A percentile compares a stretch with the other conserved stretches of the same genome.
phyloP scores from a whole-genome alignment of 2,888 invertebrate species.

The Hydropsyche betteni region DNA sequence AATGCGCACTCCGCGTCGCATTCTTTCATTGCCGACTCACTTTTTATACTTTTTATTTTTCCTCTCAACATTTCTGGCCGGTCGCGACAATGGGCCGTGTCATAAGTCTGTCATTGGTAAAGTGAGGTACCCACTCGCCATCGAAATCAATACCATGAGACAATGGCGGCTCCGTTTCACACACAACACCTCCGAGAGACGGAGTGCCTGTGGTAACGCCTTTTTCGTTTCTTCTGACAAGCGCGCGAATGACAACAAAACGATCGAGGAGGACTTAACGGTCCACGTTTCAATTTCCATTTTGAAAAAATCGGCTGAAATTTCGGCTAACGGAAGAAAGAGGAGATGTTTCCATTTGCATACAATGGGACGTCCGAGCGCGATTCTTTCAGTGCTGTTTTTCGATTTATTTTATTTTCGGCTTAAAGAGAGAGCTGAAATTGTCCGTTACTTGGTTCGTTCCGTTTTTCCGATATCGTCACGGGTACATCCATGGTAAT shows the following conservation, averaged over 20 bases:
- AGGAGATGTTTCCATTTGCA: constrained; percentile 44
- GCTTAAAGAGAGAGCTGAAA: constrained; percentile 39
- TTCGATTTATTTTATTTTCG: background rate
- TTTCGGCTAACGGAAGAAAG: too few relatives aligned
- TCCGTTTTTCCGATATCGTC: constrained; percentile 51
- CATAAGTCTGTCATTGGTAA: constrained; percentile 49
- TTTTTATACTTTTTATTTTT: too few relatives aligned
- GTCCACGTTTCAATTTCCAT: background rate
- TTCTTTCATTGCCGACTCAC: too few relatives aligned
- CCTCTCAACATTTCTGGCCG: background rate
- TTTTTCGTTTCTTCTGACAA: constrained; percentile 35
- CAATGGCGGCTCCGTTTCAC: constrained; percentile 48
- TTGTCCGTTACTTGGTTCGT: constrained; percentile 49
- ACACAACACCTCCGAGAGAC: constrained; percentile 26
- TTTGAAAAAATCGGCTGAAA: too few relatives aligned
- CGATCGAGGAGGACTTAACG: constrained; percentile 14
- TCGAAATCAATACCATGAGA: constrained; percentile 45
- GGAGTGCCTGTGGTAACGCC: constrained; percentile 42
- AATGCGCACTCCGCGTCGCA: too few relatives aligned
- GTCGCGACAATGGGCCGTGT: constrained; percentile 43
- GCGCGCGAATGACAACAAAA: constrained; percentile 10
- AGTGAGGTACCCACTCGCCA: constrained; percentile 29
- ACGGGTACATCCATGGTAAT: constrained; percentile 50
- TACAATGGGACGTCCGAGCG: constrained; percentile 48
- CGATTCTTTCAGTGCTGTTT: constrained; percentile 47